Percentiles rank a stretch among this genome's conserved stretches.
phyloP scores from a whole-genome alignment of 1,140 invertebrate genomes.

The Penaeus japonicus region DNA sequence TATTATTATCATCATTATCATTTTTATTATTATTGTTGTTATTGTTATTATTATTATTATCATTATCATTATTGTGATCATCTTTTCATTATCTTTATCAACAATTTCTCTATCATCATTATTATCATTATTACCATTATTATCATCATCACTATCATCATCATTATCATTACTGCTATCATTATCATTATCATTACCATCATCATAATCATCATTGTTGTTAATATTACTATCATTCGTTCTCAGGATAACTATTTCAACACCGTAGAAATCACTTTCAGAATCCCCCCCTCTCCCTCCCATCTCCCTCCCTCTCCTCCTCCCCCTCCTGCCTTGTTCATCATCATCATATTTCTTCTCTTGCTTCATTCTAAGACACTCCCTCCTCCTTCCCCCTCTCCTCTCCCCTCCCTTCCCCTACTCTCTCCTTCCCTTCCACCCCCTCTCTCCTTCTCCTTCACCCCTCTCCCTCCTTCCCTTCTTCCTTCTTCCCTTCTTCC shows the following conservation, averaged over 20 bases:
- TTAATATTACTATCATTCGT: not conserved
- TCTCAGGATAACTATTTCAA: not conserved
- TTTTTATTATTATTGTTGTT: too few relatives aligned
- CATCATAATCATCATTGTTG: too few relatives aligned
- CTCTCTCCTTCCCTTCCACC: not conserved
- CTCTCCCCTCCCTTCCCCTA: not conserved
- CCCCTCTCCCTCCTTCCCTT: not conserved
- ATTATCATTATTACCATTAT: too few relatives aligned
- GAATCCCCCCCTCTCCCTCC: not conserved
- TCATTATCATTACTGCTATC: too few relatives aligned
- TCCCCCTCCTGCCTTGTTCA: not conserved
- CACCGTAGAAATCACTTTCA: not conserved
- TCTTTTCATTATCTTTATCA: too few relatives aligned
- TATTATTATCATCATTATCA: too few relatives aligned
- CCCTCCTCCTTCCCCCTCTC: not conserved
- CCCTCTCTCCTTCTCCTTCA: not conserved
- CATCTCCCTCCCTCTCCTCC: not conserved
- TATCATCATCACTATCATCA: too few relatives aligned
- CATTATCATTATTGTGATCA: too few relatives aligned
- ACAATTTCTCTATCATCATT: too few relatives aligned
- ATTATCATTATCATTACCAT: too few relatives aligned
- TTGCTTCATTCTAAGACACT: not conserved
- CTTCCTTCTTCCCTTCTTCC: not conserved
- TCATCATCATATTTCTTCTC: not conserved
- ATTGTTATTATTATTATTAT: too few relatives aligned